Percentiles rank a stretch among this genome's conserved stretches.
These are phyloP conservation scores for Passer montanus DNA, from an alignment of 2,113 vertebrate genomes.

Conservation along the genomic window DNA sequence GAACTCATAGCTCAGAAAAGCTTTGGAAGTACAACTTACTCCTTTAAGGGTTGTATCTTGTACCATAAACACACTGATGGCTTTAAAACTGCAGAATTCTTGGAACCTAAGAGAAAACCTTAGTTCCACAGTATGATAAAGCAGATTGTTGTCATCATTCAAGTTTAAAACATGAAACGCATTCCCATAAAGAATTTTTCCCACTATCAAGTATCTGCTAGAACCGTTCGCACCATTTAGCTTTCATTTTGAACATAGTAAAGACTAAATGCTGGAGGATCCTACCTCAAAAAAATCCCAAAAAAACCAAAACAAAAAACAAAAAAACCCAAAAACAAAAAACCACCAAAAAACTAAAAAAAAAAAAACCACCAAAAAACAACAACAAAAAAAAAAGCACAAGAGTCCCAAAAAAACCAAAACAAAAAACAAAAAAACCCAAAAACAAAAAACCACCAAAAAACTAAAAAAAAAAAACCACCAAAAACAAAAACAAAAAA, in stretches of 20 bases:
- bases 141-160: neutral
- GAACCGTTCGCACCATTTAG: neutral
- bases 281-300: neutral
- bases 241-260: neutral
- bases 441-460: no score
- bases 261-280: neutral
- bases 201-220: neutral
- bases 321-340: no score
- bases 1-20: neutral
- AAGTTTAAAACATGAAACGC: neutral
- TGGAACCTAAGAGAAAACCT: neutral
- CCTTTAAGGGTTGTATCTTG: neutral
- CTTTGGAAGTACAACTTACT: neutral
- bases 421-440: no score
- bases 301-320: no score
- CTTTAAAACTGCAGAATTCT: neutral
- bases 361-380: no score
- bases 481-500: no score
- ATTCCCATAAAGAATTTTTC: neutral
- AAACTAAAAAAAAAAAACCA: no score
- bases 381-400: no score
- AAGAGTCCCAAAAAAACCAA: no score
- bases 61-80: neutral
- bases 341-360: no score
- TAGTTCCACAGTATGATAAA: neutral